Conservation (phyloP, 53 echinoderm and acorn worm species). For the Zoroaster sp. region DNA sequence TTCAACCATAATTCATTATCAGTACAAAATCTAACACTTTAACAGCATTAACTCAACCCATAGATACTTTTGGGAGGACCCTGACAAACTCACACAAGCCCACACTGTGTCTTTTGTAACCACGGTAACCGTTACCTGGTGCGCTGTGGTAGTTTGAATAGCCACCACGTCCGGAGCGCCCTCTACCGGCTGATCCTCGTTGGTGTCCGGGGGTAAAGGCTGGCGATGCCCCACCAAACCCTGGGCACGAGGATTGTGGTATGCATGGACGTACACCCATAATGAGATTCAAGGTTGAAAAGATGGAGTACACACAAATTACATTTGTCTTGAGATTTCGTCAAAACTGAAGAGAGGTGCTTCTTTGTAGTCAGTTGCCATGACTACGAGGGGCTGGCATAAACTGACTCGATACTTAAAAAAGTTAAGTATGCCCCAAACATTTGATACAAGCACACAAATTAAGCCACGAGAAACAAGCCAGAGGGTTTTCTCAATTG, state of each 20-base stretch:
- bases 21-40: too few species aligned
- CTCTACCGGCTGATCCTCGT: constrained; percentile 51
- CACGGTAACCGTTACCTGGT: constrained; percentile 61
- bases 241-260: constrained; percentile 53
- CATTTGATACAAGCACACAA: too few species aligned
- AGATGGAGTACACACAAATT: constrained; percentile 7
- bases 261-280: constrained; percentile 24
- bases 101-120: not conserved
- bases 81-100: constrained; percentile 26
- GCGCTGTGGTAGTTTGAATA: constrained; percentile 51
- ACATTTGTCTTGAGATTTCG: not conserved
- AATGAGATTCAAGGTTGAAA: constrained; percentile 41
- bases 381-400: too few species aligned
- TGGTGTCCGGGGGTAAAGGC: constrained; percentile 64
- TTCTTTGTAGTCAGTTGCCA: too few species aligned
- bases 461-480: too few species aligned
- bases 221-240: constrained; percentile 49
- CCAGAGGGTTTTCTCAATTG: too few species aligned
- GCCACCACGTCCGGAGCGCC: constrained; percentile 69
- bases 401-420: too few species aligned
- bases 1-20: too few species aligned
- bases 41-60: too few species aligned
- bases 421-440: too few species aligned
- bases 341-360: too few species aligned
- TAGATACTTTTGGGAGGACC: constrained; percentile 19